Conservation (phyloP, 2,888 invertebrate species). For the Trichacis sp. region DNA sequence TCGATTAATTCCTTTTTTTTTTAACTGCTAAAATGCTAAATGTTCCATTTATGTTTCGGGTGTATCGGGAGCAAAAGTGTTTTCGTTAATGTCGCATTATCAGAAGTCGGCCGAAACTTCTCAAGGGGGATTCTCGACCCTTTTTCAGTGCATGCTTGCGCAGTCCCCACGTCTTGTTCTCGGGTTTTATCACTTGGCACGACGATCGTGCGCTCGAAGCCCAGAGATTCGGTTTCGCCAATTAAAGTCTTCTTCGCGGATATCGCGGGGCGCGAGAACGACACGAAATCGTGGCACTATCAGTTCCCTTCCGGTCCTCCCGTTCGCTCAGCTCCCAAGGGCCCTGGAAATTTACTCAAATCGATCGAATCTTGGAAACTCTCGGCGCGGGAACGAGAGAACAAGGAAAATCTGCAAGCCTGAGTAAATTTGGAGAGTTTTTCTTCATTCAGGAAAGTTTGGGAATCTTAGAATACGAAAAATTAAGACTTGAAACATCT, state of each 20-base stretch:
- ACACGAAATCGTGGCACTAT: conserved; percentile 41
- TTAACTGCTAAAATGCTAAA: too few relatives aligned
- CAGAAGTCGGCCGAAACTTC: background rate
- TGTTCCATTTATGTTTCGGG: conserved; percentile 1
- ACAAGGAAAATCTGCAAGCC: background rate
- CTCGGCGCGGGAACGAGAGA: too few relatives aligned
- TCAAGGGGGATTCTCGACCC: conserved; percentile 5
- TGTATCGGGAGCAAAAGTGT: conserved; percentile 1
- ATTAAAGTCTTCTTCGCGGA: conserved; percentile 38
- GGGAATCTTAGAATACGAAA: too few relatives aligned
- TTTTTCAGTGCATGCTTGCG: conserved; percentile 14
- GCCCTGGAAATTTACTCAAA: conserved; percentile 4
- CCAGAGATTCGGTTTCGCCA: conserved; percentile 37
- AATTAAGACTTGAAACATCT: too few relatives aligned
- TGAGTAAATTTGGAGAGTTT: background rate
- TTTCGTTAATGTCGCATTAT: conserved; percentile 18
- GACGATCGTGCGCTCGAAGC: conserved; percentile 34
- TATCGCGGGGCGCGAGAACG: conserved; percentile 37
- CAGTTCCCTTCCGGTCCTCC: conserved; percentile 33
- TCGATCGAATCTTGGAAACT: background rate
- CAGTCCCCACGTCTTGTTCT: conserved; percentile 18
- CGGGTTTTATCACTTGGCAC: conserved; percentile 35
- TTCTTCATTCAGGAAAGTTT: background rate
- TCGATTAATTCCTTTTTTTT: conserved; percentile 5
- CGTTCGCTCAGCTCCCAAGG: conserved; percentile 1